Percentiles rank a stretch among this genome's conserved stretches.
These are phyloP conservation scores for Pseudonaja textilis DNA, from an alignment of 2,113 vertebrate species.

Conservation along the genomic window DNA sequence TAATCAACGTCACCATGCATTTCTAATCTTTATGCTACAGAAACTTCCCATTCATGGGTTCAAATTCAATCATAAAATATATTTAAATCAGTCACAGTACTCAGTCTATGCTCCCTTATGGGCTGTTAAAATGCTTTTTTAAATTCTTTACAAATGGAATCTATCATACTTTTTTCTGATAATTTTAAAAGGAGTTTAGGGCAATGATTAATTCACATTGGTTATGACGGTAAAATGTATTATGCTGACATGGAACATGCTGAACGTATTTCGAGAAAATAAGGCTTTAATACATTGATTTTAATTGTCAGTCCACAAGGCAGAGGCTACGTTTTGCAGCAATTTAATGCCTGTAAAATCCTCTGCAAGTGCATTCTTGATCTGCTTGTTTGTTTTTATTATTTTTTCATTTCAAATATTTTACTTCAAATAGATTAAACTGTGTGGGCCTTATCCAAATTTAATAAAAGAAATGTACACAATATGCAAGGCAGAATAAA, in stretches of 20 bases:
- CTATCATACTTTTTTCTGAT: conserved; percentile 4
- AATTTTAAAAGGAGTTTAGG: conserved; percentile 32
- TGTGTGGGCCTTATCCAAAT: background rate
- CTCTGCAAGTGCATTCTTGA: background rate
- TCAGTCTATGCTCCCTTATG: background rate
- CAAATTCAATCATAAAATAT: background rate
- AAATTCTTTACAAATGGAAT: conserved; percentile 12
- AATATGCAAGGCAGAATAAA: conserved; percentile 8
- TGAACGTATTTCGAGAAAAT: conserved; percentile 22
- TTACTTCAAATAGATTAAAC: background rate
- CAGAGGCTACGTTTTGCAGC: background rate
- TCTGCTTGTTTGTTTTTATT: conserved; percentile 19
- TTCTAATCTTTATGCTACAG: background rate
- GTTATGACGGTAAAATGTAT: conserved; percentile 14
- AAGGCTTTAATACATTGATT: conserved; percentile 6
- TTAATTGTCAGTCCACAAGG: conserved; percentile 22
- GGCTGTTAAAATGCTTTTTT: background rate
- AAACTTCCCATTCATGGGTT: background rate
- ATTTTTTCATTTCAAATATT: background rate
- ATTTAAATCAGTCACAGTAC: background rate
- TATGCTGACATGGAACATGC: conserved; percentile 11
- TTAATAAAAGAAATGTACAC: background rate
- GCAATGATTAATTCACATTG: conserved; percentile 2
- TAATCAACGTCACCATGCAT: background rate
- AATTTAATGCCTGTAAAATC: background rate